These are phyloP conservation scores for Luidia sarsii DNA, from an alignment of 53 echinoderm and acorn worm genomes.

Conservation along the genomic window DNA sequence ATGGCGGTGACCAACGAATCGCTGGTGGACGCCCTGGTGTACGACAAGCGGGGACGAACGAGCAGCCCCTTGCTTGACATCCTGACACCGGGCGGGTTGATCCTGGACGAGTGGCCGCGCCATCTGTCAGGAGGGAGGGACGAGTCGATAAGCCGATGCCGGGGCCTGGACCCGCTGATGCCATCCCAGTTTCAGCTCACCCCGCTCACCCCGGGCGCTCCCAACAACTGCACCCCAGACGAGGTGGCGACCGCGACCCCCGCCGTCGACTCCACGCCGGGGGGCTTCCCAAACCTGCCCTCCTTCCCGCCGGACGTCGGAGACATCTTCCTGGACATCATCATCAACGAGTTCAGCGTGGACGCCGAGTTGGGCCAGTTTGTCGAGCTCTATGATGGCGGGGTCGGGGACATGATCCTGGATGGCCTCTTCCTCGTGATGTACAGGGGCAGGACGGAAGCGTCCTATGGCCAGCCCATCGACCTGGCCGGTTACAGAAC, in stretches of 20 bases:
- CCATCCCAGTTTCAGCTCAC: slow-evolving; percentile 68
- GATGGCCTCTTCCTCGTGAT: slow-evolving; percentile 67
- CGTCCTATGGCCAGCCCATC: slow-evolving; percentile 56
- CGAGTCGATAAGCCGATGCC: slow-evolving; percentile 84
- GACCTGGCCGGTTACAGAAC: slow-evolving; percentile 62
- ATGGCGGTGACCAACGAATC: slow-evolving; percentile 66
- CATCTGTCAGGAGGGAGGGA: slow-evolving; percentile 52
- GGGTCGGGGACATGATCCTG: slow-evolving; percentile 60
- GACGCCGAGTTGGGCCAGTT: slow-evolving; percentile 57
- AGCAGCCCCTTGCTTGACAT: slow-evolving; percentile 33
- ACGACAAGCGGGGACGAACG: slow-evolving; percentile 39
- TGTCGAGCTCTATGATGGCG: slow-evolving; percentile 91
- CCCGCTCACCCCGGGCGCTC: slow-evolving; percentile 59
- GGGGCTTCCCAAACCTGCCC: slow-evolving; percentile 34
- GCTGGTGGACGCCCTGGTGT: slow-evolving; percentile 91
- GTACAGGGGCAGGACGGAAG: slow-evolving; percentile 62
- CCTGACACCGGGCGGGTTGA: slow-evolving; percentile 70
- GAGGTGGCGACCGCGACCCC: neutral
- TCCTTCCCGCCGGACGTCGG: slow-evolving; percentile 23
- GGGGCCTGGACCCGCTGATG: slow-evolving; percentile 64
- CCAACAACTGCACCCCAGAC: slow-evolving; percentile 60
- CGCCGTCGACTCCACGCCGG: neutral
- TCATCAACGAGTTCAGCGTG: slow-evolving; percentile 85
- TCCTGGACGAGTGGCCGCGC: slow-evolving; percentile 65
- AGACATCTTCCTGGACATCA: slow-evolving; percentile 42